Conservation (phyloP, 1,140 invertebrate species). For the Muscidifurax raptorellus region DNA sequence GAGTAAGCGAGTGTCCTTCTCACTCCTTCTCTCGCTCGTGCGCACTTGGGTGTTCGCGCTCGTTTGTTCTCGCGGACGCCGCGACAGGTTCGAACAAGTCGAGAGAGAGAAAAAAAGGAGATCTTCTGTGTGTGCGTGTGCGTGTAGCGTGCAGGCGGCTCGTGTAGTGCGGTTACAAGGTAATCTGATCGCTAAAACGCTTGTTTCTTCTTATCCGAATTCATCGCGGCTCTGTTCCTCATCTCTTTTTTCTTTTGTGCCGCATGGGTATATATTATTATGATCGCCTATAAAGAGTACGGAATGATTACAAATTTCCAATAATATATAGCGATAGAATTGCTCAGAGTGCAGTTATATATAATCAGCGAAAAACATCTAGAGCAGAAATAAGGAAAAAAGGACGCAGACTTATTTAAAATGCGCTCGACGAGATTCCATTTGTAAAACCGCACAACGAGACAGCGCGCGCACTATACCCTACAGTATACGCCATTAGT, state of each 20-base stretch:
- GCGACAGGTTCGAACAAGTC: not conserved
- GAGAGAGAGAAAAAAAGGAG: not conserved
- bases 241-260: not conserved
- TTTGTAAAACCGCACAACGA: not conserved
- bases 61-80: not conserved
- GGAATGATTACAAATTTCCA: too few relatives aligned
- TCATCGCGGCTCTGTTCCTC: conserved; percentile 2
- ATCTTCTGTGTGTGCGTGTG: too few relatives aligned
- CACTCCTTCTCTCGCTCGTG: too few relatives aligned
- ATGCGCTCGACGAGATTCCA: not conserved
- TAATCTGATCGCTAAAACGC: conserved; percentile 41
- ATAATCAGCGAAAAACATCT: too few relatives aligned
- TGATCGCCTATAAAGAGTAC: too few relatives aligned
- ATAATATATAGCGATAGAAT: too few relatives aligned
- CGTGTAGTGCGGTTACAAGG: not conserved
- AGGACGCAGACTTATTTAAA: not conserved
- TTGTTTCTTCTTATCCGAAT: conserved; percentile 22
- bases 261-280: too few relatives aligned
- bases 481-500: conserved; percentile 16
- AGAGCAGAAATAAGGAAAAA: not conserved
- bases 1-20: too few relatives aligned
- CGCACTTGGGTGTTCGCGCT: not conserved
- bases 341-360: too few relatives aligned
- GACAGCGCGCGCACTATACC: not conserved
- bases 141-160: too few relatives aligned